These are phyloP conservation scores for Cataglyphis cursor DNA, from an alignment of 2,888 invertebrate species.

Conservation along the genomic window DNA sequence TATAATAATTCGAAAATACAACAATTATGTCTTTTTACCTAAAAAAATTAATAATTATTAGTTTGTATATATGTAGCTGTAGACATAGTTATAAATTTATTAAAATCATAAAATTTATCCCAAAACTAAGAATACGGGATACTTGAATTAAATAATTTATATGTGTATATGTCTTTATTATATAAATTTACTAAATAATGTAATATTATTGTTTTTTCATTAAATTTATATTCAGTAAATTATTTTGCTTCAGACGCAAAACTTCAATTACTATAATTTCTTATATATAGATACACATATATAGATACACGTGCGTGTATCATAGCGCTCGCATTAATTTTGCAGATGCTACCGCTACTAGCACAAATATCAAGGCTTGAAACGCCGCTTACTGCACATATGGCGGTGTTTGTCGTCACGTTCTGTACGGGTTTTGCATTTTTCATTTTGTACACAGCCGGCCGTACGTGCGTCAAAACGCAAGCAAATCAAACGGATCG, in stretches of 20 bases:
- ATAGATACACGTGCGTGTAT: background rate
- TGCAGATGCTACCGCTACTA: background rate
- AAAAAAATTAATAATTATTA: conserved; percentile 14
- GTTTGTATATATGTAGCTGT: background rate
- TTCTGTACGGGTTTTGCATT: conserved; percentile 66
- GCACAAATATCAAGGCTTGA: conserved; percentile 24
- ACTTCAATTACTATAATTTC: conserved; percentile 9
- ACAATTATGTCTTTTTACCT: background rate
- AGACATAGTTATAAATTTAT: conserved; percentile 18
- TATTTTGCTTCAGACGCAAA: background rate
- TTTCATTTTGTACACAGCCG: conserved; percentile 64
- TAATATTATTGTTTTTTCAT: background rate
- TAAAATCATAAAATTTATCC: background rate
- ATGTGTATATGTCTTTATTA: background rate
- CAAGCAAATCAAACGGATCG: conserved; percentile 9
- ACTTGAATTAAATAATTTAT: background rate
- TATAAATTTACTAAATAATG: conserved; percentile 19
- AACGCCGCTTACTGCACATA: conserved; percentile 49
- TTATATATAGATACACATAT: background rate
- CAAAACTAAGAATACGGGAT: background rate
- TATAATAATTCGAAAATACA: conserved; percentile 17
- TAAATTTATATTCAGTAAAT: background rate
- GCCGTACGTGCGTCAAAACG: conserved; percentile 22
- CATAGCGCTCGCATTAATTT: background rate
- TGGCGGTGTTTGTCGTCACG: conserved; percentile 66